phyloP scores from a whole-genome alignment of 2,113 vertebrate genomes.

The Cheilinus undulatus region DNA sequence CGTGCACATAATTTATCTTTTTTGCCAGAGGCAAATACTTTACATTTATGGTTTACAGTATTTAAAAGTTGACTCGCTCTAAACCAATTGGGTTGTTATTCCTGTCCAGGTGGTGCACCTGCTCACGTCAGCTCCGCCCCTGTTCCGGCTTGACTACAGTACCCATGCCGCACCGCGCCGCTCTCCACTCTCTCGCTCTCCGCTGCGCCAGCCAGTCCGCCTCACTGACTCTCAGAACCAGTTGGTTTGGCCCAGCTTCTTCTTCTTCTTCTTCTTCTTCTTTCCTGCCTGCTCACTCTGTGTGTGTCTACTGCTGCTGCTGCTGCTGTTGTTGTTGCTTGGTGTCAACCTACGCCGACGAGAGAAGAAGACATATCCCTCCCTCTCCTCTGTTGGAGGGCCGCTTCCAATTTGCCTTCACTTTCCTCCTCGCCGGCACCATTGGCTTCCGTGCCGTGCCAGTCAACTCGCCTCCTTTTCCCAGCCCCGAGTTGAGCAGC shows the following conservation, averaged over 20 bases:
- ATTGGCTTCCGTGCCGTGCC: constrained; percentile 84
- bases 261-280: constrained; percentile 35
- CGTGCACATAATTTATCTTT: no score
- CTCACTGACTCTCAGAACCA: constrained; percentile 80
- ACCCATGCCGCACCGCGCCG: constrained; percentile 82
- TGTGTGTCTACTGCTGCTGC: neutral
- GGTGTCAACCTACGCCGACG: constrained; percentile 85
- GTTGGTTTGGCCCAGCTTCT: constrained; percentile 79
- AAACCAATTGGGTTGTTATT: constrained; percentile 20
- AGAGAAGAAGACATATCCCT: constrained; percentile 81
- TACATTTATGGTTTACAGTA: no score
- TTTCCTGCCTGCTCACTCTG: constrained; percentile 78
- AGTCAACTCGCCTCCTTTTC: constrained; percentile 80
- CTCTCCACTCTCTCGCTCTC: constrained; percentile 67
- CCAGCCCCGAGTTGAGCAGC: constrained; percentile 84
- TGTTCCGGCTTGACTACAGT: constrained; percentile 77
- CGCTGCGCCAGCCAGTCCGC: constrained; percentile 84
- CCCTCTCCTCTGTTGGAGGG: constrained; percentile 75
- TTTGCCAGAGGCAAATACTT: no score
- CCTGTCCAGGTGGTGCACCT: constrained; percentile 80
- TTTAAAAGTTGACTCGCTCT: neutral
- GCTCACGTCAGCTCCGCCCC: constrained; percentile 66
- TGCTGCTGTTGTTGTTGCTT: constrained; percentile 77
- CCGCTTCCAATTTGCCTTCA: constrained; percentile 82
- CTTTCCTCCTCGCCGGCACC: constrained; percentile 75